A percentile compares a stretch with the other conserved stretches of the same genome.
phyloP scores from a whole-genome alignment of 1,140 invertebrate genomes.

The Eurosta solidaginis region DNA sequence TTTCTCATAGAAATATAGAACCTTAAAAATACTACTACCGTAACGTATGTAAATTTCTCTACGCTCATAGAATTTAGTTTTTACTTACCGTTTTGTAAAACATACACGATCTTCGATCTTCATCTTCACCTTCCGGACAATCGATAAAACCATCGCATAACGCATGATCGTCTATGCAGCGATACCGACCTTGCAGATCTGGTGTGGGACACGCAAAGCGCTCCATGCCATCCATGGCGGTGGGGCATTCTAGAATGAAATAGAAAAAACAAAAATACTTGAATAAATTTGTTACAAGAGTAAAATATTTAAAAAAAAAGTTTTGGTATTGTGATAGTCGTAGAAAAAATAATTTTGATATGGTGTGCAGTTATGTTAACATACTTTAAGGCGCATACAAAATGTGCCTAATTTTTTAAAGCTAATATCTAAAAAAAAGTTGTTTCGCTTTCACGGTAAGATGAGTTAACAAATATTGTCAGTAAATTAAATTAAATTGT shows the following conservation, averaged over 20 bases:
- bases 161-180: conserved; percentile 94
- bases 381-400: too few species aligned
- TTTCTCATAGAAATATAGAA: background rate
- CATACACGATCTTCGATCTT: conserved; percentile 92
- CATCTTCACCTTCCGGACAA: conserved; percentile 90
- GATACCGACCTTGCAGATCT: conserved; percentile 86
- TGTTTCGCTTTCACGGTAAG: too few species aligned
- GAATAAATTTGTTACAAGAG: background rate
- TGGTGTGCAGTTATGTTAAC: too few species aligned
- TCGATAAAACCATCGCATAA: conserved; percentile 94
- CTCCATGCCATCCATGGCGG: conserved; percentile 90
- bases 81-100: conserved; percentile 93
- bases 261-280: conserved; percentile 18
- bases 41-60: background rate
- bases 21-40: background rate
- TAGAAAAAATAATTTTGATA: too few species aligned
- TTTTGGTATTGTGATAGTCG: too few species aligned
- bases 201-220: conserved; percentile 91
- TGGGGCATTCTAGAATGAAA: conserved; percentile 79
- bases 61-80: background rate
- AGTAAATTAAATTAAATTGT: too few species aligned
- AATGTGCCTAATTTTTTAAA: too few species aligned
- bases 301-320: too few species aligned
- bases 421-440: too few species aligned
- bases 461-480: too few species aligned